Evolutionary conservation across 2,797 vertebrate species (phyloP).

Genomic region (Telmatherina bonti): DNA sequence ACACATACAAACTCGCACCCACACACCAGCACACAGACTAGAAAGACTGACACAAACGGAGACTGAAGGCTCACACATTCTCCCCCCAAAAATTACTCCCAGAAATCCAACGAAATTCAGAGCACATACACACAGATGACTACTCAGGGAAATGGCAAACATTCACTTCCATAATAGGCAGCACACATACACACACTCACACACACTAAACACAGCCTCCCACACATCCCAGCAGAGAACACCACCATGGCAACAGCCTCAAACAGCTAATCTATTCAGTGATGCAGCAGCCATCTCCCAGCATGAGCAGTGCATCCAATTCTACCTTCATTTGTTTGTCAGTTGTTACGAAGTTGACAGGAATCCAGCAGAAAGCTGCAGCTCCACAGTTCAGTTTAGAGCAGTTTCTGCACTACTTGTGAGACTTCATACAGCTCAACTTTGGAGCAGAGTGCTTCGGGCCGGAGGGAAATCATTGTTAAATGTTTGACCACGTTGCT

Average conservation of each 20-base stretch:
- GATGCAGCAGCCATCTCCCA: constrained; percentile 72
- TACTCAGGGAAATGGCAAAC: constrained; percentile 43
- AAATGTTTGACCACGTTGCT: not conserved
- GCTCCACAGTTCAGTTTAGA: constrained; percentile 9
- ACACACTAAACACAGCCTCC: constrained; percentile 17
- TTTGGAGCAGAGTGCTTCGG: constrained; percentile 5
- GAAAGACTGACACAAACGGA: constrained; percentile 14
- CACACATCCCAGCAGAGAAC: constrained; percentile 61
- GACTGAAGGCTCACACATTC: constrained; percentile 6
- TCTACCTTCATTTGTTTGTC: constrained; percentile 81
- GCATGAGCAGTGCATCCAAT: constrained; percentile 71
- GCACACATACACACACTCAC: constrained; percentile 33
- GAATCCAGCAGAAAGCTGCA: constrained; percentile 39
- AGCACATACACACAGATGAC: constrained; percentile 26
- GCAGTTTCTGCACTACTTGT: not conserved
- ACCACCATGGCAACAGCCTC: constrained; percentile 72
- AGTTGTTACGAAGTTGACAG: constrained; percentile 75
- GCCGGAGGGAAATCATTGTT: not conserved
- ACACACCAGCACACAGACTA: constrained; percentile 12
- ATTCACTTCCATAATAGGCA: constrained; percentile 51
- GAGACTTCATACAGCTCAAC: constrained; percentile 3
- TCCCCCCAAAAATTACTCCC: constrained; percentile 24
- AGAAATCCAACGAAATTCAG: constrained; percentile 33
- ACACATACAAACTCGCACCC: constrained; percentile 21
- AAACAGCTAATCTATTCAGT: constrained; percentile 78